Evolutionary conservation across 92 coral and sea anemone genomes (phyloP), one percentile per base, ranked within the genome.

Genomic region (Palythoa grandiflora): DNA sequence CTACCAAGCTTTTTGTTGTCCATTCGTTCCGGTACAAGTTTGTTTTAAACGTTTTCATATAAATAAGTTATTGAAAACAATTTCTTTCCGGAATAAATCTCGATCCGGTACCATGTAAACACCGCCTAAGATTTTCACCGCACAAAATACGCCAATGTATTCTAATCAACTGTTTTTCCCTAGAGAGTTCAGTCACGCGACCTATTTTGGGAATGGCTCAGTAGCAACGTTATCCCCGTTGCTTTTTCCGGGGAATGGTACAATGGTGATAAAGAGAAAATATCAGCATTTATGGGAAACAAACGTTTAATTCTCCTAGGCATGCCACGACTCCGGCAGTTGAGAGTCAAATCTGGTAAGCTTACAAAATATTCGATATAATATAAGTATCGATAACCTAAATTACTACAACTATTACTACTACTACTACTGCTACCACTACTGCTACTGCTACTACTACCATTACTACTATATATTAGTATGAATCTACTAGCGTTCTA

Each of bases 321-420:
- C 9, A 89, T 89, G 89, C 89, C 92, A 14, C 86, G 92, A 53
- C 53, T 89, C 5, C 63, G 92, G 47, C 92, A 89, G 54, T 83
- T 89, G 4, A 84, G 89, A 63, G 60, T 84, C 7, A 77, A 77
- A 51, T 52, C 81, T 48, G 65, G 81, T 77, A 9, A 44, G 79
- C 5, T 36, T 14, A 73, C 47, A 1, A 38, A 48, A 39, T 15
- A 36, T 71, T 21, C 38, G 1, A 71, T 20, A 1, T 3, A 71
- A 20, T 71, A 1, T 35, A 15, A 9, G 60, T 9, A 1, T 9
- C 11, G 60, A 54, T 40, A 40, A 40, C 47, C 3, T 40, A 40
- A 40, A 40, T 1, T 40, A 40, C 47, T 40, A 40, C 47, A 2
- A 40, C 47, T 40, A 40, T 1, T 40, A 40, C 47, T 40, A 1